Evolutionary conservation across 37 sponge, comb jelly and placozoan species (phyloP).

Genomic region (Eunapius fragilis): DNA sequence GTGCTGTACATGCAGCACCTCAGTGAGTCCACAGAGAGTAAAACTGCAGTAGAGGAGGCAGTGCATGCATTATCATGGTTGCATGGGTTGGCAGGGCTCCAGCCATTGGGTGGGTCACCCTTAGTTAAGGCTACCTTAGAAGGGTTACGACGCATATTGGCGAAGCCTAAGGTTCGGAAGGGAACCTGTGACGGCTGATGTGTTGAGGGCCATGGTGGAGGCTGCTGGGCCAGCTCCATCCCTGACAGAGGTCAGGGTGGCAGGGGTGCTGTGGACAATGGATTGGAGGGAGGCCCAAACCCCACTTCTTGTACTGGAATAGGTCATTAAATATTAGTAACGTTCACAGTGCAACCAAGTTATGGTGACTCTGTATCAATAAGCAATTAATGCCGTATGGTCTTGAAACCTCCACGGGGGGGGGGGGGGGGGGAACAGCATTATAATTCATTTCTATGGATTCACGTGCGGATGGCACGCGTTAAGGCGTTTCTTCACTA

Average conservation of each 20-base stretch:
- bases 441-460: too few relatives aligned
- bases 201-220: conserved; percentile 9
- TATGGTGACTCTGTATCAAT: too few relatives aligned
- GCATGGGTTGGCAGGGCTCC: conserved; percentile 1
- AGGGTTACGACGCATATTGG: background rate
- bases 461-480: too few relatives aligned
- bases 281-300: too few relatives aligned
- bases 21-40: conserved; percentile 1
- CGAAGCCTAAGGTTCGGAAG: background rate
- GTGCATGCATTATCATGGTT: background rate
- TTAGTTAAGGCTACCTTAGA: background rate
- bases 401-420: too few relatives aligned
- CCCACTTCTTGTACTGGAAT: too few relatives aligned
- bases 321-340: too few relatives aligned
- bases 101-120: background rate
- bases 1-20: conserved; percentile 10
- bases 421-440: too few relatives aligned
- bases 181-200: background rate
- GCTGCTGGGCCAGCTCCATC: background rate
- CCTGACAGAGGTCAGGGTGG: background rate
- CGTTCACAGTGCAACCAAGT: too few relatives aligned
- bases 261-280: too few relatives aligned
- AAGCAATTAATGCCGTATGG: too few relatives aligned
- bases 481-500: too few relatives aligned
- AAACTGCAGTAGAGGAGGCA: conserved; percentile 8